Evolutionary conservation across 2,888 invertebrate species (phyloP).

Genomic region (Tetragonula carbonaria): DNA sequence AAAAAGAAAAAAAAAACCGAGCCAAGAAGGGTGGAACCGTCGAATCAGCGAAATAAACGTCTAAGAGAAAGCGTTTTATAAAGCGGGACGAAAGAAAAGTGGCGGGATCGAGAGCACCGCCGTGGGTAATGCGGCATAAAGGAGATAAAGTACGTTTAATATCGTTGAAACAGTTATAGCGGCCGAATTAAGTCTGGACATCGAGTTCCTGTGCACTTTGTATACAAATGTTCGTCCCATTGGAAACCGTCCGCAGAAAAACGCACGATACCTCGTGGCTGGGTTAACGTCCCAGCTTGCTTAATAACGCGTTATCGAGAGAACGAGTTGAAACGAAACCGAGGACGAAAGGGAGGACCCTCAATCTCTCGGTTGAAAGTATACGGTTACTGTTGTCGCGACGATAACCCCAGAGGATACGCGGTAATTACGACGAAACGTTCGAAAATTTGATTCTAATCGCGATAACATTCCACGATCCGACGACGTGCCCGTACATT

Average conservation of each 20-base stretch:
- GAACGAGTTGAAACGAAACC: not conserved
- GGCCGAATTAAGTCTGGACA: constrained; percentile 54
- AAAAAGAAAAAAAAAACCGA: not conserved
- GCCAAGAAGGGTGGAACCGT: not conserved
- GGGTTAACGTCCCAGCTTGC: constrained; percentile 41
- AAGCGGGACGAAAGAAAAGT: constrained; percentile 40
- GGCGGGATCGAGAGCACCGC: constrained; percentile 43
- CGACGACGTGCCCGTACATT: not conserved
- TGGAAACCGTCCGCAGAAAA: constrained; percentile 25
- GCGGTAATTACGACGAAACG: constrained; percentile 17
- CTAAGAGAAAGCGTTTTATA: constrained; percentile 33
- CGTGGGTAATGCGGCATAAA: constrained; percentile 67
- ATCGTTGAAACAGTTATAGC: constrained; percentile 62
- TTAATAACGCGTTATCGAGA: constrained; percentile 50
- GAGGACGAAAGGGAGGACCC: too few relatives aligned
- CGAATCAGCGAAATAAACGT: not conserved
- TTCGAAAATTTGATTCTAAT: constrained; percentile 6
- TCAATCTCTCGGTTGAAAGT: not conserved
- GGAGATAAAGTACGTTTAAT: constrained; percentile 67
- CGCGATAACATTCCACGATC: not conserved
- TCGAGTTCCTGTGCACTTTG: constrained; percentile 49
- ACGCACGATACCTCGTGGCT: constrained; percentile 2
- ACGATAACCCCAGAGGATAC: constrained; percentile 11
- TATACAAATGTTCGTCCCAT: constrained; percentile 41
- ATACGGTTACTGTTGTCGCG: constrained; percentile 7